These are phyloP conservation scores for Malurus cyaneus DNA, from an alignment of 2,113 vertebrate species.

Conservation along the genomic window DNA sequence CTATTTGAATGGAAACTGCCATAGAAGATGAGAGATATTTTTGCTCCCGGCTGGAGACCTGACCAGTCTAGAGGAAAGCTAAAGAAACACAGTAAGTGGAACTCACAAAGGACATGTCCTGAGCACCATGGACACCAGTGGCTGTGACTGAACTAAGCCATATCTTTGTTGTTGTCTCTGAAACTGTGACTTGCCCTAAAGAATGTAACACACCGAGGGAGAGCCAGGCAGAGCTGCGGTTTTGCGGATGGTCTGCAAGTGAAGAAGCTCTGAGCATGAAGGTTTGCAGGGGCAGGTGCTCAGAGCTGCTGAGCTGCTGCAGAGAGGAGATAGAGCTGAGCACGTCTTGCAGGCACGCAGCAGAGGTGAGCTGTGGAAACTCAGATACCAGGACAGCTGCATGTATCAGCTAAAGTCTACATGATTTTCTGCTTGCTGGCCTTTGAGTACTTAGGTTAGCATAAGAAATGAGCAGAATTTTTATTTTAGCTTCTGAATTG, in stretches of 20 bases:
- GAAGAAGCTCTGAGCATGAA: background rate
- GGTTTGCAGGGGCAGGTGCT: background rate
- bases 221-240: background rate
- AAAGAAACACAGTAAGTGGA: background rate
- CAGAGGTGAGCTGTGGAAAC: background rate
- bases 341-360: rapidly evolving
- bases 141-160: background rate
- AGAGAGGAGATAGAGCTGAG: background rate
- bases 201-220: background rate
- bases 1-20: background rate
- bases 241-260: rapidly evolving
- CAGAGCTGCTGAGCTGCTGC: background rate
- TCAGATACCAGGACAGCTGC: background rate
- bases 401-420: background rate
- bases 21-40: background rate
- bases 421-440: background rate
- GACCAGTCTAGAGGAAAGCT: background rate
- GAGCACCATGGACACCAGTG: rapidly evolving
- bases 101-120: background rate
- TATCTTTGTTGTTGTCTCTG: background rate
- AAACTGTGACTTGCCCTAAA: background rate
- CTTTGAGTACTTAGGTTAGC: background rate
- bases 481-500: background rate
- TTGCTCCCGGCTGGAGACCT: background rate
- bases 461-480: background rate